Evolutionary conservation across 2,888 invertebrate genomes (phyloP).

Genomic region (Polymixis lichenea): DNA sequence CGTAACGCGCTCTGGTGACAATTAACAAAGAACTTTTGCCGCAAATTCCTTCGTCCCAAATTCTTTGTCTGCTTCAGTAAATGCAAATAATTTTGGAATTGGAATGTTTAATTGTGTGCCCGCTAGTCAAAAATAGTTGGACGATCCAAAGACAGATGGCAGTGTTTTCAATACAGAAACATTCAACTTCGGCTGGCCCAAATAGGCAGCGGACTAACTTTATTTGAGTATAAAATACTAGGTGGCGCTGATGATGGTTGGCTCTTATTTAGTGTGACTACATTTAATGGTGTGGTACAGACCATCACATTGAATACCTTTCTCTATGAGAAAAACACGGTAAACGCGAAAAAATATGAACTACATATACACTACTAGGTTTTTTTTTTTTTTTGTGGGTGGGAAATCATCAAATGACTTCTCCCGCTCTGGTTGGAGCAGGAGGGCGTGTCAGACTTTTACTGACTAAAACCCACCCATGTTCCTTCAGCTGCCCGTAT

Average conservation of each 20-base stretch:
- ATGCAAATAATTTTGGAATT: neutral
- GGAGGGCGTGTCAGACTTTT: no score
- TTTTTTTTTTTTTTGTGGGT: no score
- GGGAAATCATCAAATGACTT: no score
- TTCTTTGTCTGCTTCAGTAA: conserved; percentile 4
- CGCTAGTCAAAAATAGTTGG: neutral
- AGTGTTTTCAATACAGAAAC: neutral
- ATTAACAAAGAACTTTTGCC: conserved; percentile 23
- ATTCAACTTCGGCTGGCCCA: neutral
- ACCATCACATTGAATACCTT: neutral
- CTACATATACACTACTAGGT: no score
- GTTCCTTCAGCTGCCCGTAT: no score
- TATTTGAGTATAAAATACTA: neutral
- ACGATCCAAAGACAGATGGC: conserved; percentile 13
- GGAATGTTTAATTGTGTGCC: neutral
- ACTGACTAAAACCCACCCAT: no score
- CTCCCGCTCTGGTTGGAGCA: no score
- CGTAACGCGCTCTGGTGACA: neutral
- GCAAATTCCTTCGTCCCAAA: neutral
- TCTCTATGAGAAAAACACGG: neutral
- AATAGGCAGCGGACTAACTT: no score
- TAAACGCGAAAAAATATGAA: neutral
- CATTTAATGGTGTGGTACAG: no score
- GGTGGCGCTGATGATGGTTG: conserved; percentile 1
- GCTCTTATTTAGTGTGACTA: no score